Conservation (phyloP, 2,113 vertebrate genomes). For the Pandion haliaetus region DNA sequence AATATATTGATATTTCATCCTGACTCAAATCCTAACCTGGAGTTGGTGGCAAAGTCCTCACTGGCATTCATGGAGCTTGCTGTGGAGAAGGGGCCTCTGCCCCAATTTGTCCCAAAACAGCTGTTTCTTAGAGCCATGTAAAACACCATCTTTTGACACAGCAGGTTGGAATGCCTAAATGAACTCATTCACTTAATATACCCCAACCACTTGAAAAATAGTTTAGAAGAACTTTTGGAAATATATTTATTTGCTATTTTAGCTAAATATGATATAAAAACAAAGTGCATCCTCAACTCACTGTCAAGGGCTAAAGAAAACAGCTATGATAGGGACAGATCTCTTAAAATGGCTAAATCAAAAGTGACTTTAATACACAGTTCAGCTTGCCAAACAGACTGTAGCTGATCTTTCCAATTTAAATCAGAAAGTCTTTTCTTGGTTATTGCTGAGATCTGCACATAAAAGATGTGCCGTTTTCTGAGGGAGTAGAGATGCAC, state of each 20-base stretch:
- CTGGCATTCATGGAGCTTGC: not conserved
- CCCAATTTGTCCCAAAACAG: not conserved
- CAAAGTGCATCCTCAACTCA: not conserved
- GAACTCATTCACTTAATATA: not conserved
- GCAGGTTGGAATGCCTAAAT: not conserved
- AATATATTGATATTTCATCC: not conserved
- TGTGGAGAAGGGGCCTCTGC: not conserved
- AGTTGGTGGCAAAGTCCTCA: not conserved
- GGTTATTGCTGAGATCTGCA: conserved; percentile 46
- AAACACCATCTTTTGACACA: not conserved
- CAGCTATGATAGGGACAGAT: not conserved
- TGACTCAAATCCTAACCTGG: not conserved
- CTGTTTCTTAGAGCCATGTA: not conserved
- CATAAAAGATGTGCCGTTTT: conserved; percentile 5
- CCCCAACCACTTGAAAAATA: not conserved
- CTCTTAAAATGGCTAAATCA: conserved; percentile 38
- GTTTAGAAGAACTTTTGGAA: not conserved
- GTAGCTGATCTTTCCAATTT: conserved; percentile 38
- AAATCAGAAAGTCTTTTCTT: conserved; percentile 22
- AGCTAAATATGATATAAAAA: not conserved
- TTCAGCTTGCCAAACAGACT: conserved; percentile 5
- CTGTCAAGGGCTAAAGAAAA: not conserved
- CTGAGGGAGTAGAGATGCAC: not conserved
- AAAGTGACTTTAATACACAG: conserved; percentile 25
- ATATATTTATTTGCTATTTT: conserved; percentile 1